Evolutionary conservation across 2,113 vertebrate species (phyloP), one percentile per base, ranked within the genome.

Genomic region (Rhinolophus ferrumequinum): DNA sequence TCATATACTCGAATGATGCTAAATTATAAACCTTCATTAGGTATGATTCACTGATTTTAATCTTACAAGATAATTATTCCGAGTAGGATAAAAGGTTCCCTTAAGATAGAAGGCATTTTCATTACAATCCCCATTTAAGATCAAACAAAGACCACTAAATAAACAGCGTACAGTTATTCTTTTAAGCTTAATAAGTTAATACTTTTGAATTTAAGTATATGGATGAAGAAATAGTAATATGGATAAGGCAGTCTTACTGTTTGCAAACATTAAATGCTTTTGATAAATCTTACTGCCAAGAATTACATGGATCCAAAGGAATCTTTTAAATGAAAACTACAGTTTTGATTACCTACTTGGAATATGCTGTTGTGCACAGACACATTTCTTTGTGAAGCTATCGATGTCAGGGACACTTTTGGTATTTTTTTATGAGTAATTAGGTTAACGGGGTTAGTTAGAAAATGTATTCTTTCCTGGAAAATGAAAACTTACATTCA

Each of bases 391-490:
- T 96, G 66, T 95, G 80, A 93, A 95, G 72, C 50, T 95, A 88
- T 93, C 19, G 83, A 95, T 97, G 97, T 97, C 95, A 96, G 90
- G 60, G 95, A 87, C 8, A 14, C 88, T 96, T 97, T 96, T 90
- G 97, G 80, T 94, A 95, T 97, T 97, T 94, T 92, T 97, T 94
- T 97, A 97, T 97, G 95, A 97, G 95, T 95, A 97, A 97, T 97
- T 97, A 97, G 97, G 97, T 97, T 98, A 98, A 97, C 86, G 1
- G 95, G 97, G 97, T 97, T 97, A 97, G 93, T 97, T 97, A 96
- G 94, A 96, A 97, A 97, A 97, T 96, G 82, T 93, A 97, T 97
- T 85, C 86, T 81, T 98, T 97, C 97, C 97, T 96, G 97, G 97
- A 96, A 98, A 96, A 97, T 97, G 94, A 98, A 97, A 98, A 97